Evolutionary conservation across 2,113 vertebrate species (phyloP), one percentile per base, ranked within the genome.

Genomic region (Marmota monax): DNA sequence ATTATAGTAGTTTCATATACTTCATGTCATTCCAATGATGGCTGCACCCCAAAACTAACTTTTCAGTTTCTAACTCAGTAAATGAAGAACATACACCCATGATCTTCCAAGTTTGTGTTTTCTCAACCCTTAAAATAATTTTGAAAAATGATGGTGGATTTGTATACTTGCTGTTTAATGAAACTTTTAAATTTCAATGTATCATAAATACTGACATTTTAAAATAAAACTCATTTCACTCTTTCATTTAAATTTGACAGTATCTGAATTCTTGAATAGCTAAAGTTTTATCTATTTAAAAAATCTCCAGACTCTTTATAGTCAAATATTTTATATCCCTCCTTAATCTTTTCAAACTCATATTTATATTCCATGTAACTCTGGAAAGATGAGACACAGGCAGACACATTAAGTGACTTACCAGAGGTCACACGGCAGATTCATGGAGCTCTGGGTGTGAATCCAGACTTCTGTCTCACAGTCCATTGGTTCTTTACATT

Each of bases 41-140:
- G 5, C 70, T 79, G 25, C 51, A 29, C 7, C 25, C 4, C 53
- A 77, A 82, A 92, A 88, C 23, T 63, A 67, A 87, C 65, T 65
- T 87, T 92, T 92, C 22, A 65, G 61, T 39, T 97, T 88, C 22
- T 73, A 72, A 45, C 2, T 76, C 74, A 80, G 20, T 18, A 84
- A 67, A 0, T 73, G 2, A 45, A 25, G n/a, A 32, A 94, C 48
- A 34, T 84, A 18, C 9, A 84, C 32, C 79, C 58, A 61, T 8
- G 27, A 20, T 45, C 63, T 80, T 94, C 25, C 67, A 90, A 45
- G 2, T 69, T 42, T 86, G 7, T 39, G 6, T 2, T 32, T 73
- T 89, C 84, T 80, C 83, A 65, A 4, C 39, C 29, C n/a, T 63
- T 72, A 82, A 88, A 78, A 56, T 91, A 92, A 67, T 4, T 91